Conservation (phyloP, 2,797 vertebrate genomes). For the Glossophaga mutica region DNA sequence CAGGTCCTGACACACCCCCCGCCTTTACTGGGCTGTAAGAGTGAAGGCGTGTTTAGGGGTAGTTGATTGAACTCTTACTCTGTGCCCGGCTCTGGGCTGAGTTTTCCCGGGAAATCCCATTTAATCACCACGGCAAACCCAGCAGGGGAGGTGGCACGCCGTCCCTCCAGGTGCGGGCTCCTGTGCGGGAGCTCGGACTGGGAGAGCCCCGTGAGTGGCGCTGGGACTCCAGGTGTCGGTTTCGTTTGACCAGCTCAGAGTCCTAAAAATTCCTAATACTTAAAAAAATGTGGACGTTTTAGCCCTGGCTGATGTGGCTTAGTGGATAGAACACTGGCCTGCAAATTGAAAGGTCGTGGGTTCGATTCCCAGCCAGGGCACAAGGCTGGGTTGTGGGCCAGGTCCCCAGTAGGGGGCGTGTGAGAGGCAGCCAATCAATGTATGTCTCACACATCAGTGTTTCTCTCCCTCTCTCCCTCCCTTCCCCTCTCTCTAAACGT, state of each 20-base stretch:
- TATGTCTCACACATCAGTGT: no score
- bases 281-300: background rate
- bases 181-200: no score
- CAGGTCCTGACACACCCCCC: rapidly evolving
- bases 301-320: no score
- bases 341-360: no score
- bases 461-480: no score
- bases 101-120: background rate
- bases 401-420: no score
- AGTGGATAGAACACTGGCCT: no score
- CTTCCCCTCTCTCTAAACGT: no score
- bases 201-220: background rate
- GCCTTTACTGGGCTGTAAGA: background rate
- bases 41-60: background rate
- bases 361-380: no score
- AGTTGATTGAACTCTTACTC: background rate
- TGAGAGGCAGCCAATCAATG: no score
- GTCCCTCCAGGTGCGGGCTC: background rate
- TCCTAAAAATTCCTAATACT: background rate
- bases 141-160: rapidly evolving
- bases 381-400: no score
- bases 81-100: background rate
- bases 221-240: background rate
- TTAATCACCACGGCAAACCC: background rate
- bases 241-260: background rate